Conservation (phyloP, 2,113 vertebrate species). For the Crotalus tigris region DNA sequence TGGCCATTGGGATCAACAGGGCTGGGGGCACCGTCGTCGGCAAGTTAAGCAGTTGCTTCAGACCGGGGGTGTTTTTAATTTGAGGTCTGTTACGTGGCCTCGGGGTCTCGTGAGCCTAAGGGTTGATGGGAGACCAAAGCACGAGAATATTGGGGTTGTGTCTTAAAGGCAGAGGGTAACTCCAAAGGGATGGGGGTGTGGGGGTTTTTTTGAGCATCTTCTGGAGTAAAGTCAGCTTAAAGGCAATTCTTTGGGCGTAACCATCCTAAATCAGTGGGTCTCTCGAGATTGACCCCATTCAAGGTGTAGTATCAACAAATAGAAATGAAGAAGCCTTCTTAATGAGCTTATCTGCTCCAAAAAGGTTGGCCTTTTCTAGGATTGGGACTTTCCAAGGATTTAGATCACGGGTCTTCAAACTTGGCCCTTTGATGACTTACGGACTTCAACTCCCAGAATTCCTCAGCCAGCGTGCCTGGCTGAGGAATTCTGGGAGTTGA, state of each 20-base stretch:
- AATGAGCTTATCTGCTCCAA: not conserved
- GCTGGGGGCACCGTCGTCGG: slow-evolving; percentile 52
- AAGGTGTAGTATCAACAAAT: not conserved
- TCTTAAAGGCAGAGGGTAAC: not conserved
- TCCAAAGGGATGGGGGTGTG: not conserved
- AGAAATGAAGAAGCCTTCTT: not conserved
- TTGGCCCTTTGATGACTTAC: too few relatives aligned
- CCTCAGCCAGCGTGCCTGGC: too few relatives aligned
- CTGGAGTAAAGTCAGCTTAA: not conserved
- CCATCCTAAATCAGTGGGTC: not conserved
- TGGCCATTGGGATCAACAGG: slow-evolving; percentile 57
- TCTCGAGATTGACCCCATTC: not conserved
- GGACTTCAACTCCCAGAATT: too few relatives aligned
- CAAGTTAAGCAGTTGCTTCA: slow-evolving; percentile 28
- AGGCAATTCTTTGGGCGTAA: not conserved
- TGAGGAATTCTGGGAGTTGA: too few relatives aligned
- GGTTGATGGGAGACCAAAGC: slow-evolving; percentile 32
- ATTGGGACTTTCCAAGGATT: not conserved
- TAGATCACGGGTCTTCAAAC: not conserved
- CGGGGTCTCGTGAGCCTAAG: slow-evolving; percentile 25
- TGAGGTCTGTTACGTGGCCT: slow-evolving; percentile 40
- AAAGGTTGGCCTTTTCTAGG: not conserved
- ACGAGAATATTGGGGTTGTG: slow-evolving; percentile 42
- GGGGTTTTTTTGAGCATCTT: slow-evolving; percentile 7
- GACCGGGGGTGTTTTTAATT: slow-evolving; percentile 23